phyloP scores from a whole-genome alignment of 1,140 invertebrate genomes.

The Drosophila triauraria region DNA sequence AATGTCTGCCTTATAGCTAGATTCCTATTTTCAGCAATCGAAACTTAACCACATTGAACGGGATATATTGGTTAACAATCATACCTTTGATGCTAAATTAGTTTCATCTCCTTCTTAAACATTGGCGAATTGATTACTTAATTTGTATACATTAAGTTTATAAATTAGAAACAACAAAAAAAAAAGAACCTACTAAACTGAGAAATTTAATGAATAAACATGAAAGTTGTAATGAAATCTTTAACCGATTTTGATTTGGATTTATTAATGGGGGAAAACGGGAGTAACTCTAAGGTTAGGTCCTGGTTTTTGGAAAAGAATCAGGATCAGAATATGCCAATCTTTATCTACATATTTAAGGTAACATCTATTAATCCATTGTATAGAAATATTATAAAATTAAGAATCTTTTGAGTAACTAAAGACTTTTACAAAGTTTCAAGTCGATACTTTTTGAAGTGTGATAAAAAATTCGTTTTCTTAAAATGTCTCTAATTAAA shows the following conservation, averaged over 20 bases:
- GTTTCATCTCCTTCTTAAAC: conserved; percentile 36
- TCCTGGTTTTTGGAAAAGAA: too few relatives aligned
- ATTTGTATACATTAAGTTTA: conserved; percentile 69
- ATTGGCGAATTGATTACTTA: conserved; percentile 60
- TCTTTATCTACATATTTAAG: too few relatives aligned
- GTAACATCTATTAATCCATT: too few relatives aligned
- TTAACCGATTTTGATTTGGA: background rate
- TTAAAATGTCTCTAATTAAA: too few relatives aligned
- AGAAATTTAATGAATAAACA: conserved; percentile 75
- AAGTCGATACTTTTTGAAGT: too few relatives aligned
- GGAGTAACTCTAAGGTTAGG: too few relatives aligned
- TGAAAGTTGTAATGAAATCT: conserved; percentile 76
- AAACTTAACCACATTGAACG: conserved; percentile 34
- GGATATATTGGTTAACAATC: conserved; percentile 4
- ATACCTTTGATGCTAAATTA: conserved; percentile 12
- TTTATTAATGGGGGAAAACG: background rate
- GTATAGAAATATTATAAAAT: too few relatives aligned
- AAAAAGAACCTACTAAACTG: conserved; percentile 64
- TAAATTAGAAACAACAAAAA: conserved; percentile 54
- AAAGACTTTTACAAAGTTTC: too few relatives aligned
- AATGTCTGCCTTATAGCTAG: conserved; percentile 57
- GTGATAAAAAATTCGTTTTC: too few relatives aligned
- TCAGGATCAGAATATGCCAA: too few relatives aligned
- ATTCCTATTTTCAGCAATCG: conserved; percentile 27
- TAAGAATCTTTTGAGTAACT: too few relatives aligned